These are phyloP conservation scores for Leucoraja erinaceus DNA, from an alignment of 2,113 vertebrate species.

Conservation along the genomic window DNA sequence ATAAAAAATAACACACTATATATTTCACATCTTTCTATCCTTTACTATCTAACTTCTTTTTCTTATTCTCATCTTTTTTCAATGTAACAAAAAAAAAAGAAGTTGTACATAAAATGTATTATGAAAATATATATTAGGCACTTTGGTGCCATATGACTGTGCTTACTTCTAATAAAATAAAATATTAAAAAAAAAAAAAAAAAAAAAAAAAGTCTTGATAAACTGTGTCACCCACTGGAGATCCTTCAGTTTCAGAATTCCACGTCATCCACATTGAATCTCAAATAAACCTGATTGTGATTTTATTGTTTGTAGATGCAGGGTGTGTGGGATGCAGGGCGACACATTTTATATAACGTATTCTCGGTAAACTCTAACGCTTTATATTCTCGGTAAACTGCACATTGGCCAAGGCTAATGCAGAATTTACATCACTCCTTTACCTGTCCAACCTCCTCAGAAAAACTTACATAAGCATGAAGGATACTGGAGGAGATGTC, in stretches of 20 bases:
- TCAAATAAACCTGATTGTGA: neutral
- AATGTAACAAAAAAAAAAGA: too few relatives aligned
- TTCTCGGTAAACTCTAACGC: neutral
- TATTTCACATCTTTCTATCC: too few relatives aligned
- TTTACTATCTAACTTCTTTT: too few relatives aligned
- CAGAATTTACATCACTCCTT: neutral
- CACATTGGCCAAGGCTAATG: neutral
- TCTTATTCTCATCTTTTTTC: too few relatives aligned
- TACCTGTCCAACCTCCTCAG: neutral
- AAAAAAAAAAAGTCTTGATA: neutral
- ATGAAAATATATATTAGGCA: too few relatives aligned
- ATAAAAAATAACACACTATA: neutral
- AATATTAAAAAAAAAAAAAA: neutral
- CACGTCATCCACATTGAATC: neutral
- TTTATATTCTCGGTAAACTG: neutral
- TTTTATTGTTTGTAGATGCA: neutral
- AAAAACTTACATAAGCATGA: neutral
- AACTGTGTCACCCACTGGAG: neutral
- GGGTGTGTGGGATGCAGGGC: neutral
- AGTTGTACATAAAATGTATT: too few relatives aligned
- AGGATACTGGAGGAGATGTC: neutral
- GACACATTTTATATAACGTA: neutral
- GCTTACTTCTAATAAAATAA: too few relatives aligned
- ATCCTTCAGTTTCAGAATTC: neutral
- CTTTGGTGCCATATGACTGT: too few relatives aligned